These are phyloP conservation scores for Pyrgus malvae DNA, from an alignment of 2,888 invertebrate species.

Conservation along the genomic window DNA sequence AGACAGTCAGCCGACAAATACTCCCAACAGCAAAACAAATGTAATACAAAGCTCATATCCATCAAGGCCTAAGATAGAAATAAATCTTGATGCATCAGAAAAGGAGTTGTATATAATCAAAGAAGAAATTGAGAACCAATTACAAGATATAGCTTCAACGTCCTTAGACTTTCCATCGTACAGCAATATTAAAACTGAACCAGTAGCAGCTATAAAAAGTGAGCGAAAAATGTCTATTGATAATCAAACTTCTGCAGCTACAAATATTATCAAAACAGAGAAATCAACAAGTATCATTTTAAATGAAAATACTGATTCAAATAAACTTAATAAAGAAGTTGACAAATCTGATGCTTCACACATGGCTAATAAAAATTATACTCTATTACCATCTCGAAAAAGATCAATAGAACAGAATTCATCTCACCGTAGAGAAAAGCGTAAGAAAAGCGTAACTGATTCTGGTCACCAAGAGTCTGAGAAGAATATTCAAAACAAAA, in stretches of 20 bases:
- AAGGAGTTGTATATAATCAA: conserved; percentile 13
- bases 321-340: conserved; percentile 31
- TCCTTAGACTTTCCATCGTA: conserved; percentile 29
- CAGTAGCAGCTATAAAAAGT: conserved; percentile 25
- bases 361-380: conserved; percentile 40
- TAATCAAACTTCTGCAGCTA: neutral
- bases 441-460: conserved; percentile 70
- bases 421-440: conserved; percentile 74
- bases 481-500: conserved; percentile 47
- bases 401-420: conserved; percentile 67
- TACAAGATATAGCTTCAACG: conserved; percentile 29
- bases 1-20: neutral
- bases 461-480: conserved; percentile 39
- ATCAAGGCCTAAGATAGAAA: conserved; percentile 7
- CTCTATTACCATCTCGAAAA: conserved; percentile 55
- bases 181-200: neutral
- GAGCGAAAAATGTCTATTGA: conserved; percentile 28
- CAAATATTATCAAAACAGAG: neutral
- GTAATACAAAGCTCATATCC: too few relatives aligned
- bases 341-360: conserved; percentile 41
- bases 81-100: conserved; percentile 32
- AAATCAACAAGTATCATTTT: conserved; percentile 2
- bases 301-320: conserved; percentile 6
- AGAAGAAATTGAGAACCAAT: conserved; percentile 28
- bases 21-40: conserved; percentile 36